Conservation (phyloP, 2,113 vertebrate species). For the Coregonus clupeaformis region DNA sequence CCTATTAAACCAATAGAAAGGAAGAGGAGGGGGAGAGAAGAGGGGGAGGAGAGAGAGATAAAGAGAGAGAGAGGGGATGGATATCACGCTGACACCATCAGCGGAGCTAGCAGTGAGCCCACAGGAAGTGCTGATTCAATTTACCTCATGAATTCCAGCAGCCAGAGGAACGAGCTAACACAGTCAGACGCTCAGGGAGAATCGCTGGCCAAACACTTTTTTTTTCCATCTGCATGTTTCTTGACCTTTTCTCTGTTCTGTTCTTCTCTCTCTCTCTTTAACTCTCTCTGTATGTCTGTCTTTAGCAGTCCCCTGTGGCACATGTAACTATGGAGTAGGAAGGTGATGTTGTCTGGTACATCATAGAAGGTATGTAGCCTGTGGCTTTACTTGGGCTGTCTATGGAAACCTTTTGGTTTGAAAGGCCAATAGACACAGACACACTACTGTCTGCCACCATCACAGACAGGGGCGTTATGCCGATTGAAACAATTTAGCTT, state of each 20-base stretch:
- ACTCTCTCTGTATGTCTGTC: neutral
- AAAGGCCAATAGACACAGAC: too few species aligned
- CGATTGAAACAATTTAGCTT: too few species aligned
- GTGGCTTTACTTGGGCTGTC: too few species aligned
- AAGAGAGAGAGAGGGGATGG: neutral
- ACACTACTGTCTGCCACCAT: too few species aligned
- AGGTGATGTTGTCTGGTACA: constrained; percentile 35
- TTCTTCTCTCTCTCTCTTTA: constrained; percentile 36
- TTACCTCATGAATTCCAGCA: constrained; percentile 40
- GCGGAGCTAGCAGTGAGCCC: constrained; percentile 16
- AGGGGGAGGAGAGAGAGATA: constrained; percentile 1
- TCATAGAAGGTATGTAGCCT: neutral
- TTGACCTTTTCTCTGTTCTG: constrained; percentile 46
- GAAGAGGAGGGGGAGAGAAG: neutral
- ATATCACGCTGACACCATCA: constrained; percentile 29
- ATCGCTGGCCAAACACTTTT: constrained; percentile 53
- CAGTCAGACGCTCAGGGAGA: constrained; percentile 28
- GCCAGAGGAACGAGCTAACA: constrained; percentile 35
- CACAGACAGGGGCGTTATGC: too few species aligned
- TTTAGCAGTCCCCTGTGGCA: constrained; percentile 12
- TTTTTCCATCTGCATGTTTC: constrained; percentile 20
- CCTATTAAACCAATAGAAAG: neutral
- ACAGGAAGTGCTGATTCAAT: constrained; percentile 48
- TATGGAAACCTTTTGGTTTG: too few species aligned
- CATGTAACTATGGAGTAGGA: neutral